Conservation (phyloP, 2,113 vertebrate genomes). For the Phalacrocorax carbo region DNA sequence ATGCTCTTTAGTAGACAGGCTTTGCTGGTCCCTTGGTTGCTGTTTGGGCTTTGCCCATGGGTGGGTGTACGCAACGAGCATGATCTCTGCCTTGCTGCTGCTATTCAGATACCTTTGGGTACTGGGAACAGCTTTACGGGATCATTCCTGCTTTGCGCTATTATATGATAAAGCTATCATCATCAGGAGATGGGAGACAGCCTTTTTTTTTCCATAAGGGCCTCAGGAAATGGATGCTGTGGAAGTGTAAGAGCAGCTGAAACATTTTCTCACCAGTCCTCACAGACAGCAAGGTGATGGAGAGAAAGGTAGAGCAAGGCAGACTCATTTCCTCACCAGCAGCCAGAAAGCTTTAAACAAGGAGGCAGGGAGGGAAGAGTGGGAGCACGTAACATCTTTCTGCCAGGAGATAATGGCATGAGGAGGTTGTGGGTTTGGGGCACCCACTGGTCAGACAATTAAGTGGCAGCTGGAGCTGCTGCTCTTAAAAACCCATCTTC, state of each 20-base stretch:
- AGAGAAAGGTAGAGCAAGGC: neutral
- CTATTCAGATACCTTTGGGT: neutral
- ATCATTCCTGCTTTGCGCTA: neutral
- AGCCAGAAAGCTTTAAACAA: neutral
- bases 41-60: neutral
- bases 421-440: neutral
- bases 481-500: constrained; percentile 14
- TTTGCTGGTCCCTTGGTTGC: neutral
- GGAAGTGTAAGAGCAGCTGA: constrained; percentile 14
- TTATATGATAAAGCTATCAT: constrained; percentile 31
- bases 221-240: constrained; percentile 25
- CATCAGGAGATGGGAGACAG: neutral
- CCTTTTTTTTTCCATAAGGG: neutral
- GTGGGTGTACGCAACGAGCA: neutral
- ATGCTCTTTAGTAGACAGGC: neutral
- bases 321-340: constrained; percentile 10
- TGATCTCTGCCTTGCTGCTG: neutral
- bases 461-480: neutral
- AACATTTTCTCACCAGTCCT: constrained; percentile 15
- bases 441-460: constrained; percentile 1
- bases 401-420: neutral
- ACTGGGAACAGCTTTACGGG: constrained; percentile 3
- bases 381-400: neutral
- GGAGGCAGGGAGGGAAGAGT: neutral
- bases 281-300: neutral